Percentiles rank a stretch among this genome's conserved stretches.
These are phyloP conservation scores for Hybos culiciformis DNA, from an alignment of 2,888 invertebrate genomes.

Conservation along the genomic window DNA sequence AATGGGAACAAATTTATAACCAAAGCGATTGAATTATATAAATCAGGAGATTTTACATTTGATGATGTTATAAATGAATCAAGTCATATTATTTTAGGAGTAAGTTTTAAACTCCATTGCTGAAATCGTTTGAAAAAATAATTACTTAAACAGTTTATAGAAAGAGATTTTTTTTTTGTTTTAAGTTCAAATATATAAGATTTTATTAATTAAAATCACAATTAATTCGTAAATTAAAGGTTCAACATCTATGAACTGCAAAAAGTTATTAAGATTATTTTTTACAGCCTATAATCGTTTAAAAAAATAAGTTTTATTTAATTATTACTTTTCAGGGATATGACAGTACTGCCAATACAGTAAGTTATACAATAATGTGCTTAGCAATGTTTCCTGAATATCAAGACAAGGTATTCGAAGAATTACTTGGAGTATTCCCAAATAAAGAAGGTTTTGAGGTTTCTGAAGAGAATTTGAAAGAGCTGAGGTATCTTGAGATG, in stretches of 20 bases:
- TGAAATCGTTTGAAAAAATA: too few relatives aligned
- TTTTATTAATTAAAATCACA: too few relatives aligned
- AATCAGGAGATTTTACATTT: neutral
- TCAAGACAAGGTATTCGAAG: slow-evolving; percentile 25
- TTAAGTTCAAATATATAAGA: too few relatives aligned
- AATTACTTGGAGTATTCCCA: slow-evolving; percentile 21
- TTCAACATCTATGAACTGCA: too few relatives aligned
- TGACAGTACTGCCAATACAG: slow-evolving; percentile 30
- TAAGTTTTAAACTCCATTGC: too few relatives aligned
- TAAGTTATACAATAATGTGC: slow-evolving; percentile 29
- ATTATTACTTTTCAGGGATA: too few relatives aligned
- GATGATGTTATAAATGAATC: neutral
- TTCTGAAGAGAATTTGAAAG: slow-evolving; percentile 22
- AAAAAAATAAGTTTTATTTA: too few relatives aligned
- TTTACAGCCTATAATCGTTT: too few relatives aligned
- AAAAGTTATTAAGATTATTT: too few relatives aligned
- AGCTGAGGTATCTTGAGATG: slow-evolving; percentile 27
- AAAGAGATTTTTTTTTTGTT: too few relatives aligned
- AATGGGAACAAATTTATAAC: neutral
- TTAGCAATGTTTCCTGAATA: slow-evolving; percentile 28
- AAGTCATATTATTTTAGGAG: neutral
- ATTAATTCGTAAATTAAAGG: too few relatives aligned
- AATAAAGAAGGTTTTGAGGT: slow-evolving; percentile 11
- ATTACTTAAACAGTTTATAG: too few relatives aligned
- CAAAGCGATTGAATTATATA: neutral